These are phyloP conservation scores for Crocidura indochinensis DNA, from an alignment of 2,797 vertebrate species.

Conservation along the genomic window DNA sequence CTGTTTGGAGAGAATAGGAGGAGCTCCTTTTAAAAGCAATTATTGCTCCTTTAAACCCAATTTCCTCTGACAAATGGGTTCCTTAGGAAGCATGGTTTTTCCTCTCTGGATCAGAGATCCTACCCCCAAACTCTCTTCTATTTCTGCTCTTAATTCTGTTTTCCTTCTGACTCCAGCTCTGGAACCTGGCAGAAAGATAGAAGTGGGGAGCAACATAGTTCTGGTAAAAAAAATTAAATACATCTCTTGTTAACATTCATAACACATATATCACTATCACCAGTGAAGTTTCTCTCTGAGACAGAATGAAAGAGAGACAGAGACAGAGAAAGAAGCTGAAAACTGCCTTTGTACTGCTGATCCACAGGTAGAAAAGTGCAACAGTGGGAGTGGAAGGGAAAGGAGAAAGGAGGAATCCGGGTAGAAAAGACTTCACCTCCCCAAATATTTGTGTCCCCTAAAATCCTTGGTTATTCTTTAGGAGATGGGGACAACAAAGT, in stretches of 20 bases:
- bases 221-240: not conserved
- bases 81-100: constrained; percentile 52
- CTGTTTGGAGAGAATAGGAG: constrained; percentile 78
- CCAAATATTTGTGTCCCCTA: constrained; percentile 11
- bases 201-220: not conserved
- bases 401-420: not conserved
- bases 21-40: constrained; percentile 71
- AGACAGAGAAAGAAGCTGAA: too few relatives aligned
- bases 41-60: constrained; percentile 80
- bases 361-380: not conserved
- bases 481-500: not conserved
- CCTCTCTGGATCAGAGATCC: not conserved
- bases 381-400: not conserved
- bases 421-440: not conserved
- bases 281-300: not conserved
- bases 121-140: not conserved
- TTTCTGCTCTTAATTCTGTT: not conserved
- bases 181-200: not conserved
- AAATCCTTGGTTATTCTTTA: not conserved
- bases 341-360: constrained; percentile 22
- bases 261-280: not conserved
- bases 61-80: constrained; percentile 73
- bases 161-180: not conserved
- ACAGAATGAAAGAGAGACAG: too few relatives aligned
- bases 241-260: not conserved